A percentile compares a stretch with the other conserved stretches of the same genome.
phyloP scores from a whole-genome alignment of 2,888 invertebrate species.

The Galerucella nymphaeae region DNA sequence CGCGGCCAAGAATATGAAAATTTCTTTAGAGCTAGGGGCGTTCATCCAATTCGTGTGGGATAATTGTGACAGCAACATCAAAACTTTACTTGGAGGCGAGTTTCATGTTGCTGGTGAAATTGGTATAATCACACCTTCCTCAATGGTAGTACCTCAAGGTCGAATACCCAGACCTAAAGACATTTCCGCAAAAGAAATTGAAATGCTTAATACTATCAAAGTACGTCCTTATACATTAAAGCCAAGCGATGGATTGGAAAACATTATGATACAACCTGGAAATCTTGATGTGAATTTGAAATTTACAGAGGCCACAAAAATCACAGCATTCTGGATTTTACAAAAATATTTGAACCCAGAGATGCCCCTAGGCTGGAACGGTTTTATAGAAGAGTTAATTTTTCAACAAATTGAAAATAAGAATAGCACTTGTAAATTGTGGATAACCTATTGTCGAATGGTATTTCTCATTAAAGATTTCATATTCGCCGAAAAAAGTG shows the following conservation, averaged over 20 bases:
- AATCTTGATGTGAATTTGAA: too few relatives aligned
- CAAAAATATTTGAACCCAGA: too few relatives aligned
- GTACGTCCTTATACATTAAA: conserved; percentile 3
- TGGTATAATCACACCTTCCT: conserved; percentile 12
- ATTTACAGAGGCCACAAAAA: too few relatives aligned
- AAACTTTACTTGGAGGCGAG: conserved; percentile 16
- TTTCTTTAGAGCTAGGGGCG: conserved; percentile 18
- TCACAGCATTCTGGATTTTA: too few relatives aligned
- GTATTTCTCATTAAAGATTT: conserved; percentile 15
- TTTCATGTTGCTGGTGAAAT: conserved; percentile 17
- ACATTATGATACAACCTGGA: conserved; percentile 7
- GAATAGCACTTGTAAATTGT: conserved; percentile 3
- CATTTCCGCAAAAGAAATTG: conserved; percentile 9
- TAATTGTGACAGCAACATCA: conserved; percentile 16
- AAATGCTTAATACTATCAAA: conserved; percentile 16
- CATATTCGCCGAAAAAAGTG: conserved; percentile 13
- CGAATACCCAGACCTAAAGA: conserved; percentile 1
- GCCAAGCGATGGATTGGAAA: conserved; percentile 13
- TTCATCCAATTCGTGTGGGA: conserved; percentile 16
- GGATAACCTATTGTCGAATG: conserved; percentile 3
- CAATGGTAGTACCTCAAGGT: neutral
- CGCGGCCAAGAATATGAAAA: conserved; percentile 19
- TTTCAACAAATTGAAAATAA: neutral
- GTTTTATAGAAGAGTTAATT: too few relatives aligned
- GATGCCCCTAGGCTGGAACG: too few relatives aligned